Conservation (phyloP, 2,797 vertebrate species). For the Galaxias olidus region DNA sequence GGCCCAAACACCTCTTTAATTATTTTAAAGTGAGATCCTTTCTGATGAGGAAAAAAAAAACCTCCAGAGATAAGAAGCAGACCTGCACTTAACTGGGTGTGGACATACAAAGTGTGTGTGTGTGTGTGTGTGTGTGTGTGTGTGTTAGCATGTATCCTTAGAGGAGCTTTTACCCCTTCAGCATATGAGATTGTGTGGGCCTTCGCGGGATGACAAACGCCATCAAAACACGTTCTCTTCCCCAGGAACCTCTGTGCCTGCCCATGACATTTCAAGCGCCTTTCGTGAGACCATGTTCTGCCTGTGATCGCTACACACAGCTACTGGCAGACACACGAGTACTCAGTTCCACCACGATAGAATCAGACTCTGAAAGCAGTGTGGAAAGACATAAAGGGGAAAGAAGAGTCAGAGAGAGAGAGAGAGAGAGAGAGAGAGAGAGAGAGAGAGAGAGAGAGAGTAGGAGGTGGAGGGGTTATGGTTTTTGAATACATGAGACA, state of each 20-base stretch:
- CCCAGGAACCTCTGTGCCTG: background rate
- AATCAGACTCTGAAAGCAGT: too few species aligned
- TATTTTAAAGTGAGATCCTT: constrained; percentile 40
- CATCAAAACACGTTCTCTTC: background rate
- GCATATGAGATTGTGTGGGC: constrained; percentile 2
- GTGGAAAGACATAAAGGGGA: background rate
- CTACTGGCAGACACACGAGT: too few species aligned
- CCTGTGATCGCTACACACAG: too few species aligned
- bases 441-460: background rate
- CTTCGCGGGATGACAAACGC: background rate
- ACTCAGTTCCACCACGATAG: too few species aligned
- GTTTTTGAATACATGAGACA: too few species aligned
- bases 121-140: constrained; percentile 1
- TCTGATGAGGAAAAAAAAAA: constrained; percentile 42
- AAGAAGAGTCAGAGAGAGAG: background rate
- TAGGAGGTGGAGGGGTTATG: background rate
- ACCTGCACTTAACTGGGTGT: too few species aligned
- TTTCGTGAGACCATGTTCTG: background rate
- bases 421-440: background rate
- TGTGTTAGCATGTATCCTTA: background rate
- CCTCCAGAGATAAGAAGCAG: constrained; percentile 21
- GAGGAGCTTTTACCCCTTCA: background rate
- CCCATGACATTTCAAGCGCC: background rate
- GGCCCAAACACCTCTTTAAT: constrained; percentile 4
- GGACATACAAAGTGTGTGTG: background rate